Evolutionary conservation across 2,797 vertebrate species (phyloP), one percentile per base, ranked within the genome.

Genomic region (Benthosema pterotum): DNA sequence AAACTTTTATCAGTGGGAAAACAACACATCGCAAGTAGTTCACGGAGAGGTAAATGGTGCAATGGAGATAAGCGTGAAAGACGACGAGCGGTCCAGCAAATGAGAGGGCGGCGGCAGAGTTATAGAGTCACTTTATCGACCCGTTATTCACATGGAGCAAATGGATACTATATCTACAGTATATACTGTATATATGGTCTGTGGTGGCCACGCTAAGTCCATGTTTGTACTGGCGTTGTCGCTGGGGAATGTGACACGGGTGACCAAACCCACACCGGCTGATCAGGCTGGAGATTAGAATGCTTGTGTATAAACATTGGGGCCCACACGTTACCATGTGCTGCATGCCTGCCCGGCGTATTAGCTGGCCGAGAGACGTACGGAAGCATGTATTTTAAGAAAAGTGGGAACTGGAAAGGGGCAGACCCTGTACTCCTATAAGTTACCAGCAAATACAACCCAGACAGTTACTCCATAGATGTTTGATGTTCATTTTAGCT

Each of bases 261-360:
- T 84, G 79, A 89, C 78, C 78, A 82, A 87, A 79, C 83, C 83
- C 86, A 77, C 72, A 74, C 72, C 22, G 62, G 71, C 68, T 69
- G 83, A 88, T 89, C 80, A 63, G 74, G 53, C 79, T 75, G 60
- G 50, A 85, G 85, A 89, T 91, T 87, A 83, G 63, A 25, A 63
- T 57, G 63, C 75, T 87, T 86, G 79, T 82, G 65, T 86, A 81
- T 87, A 90, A 91, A 91, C 87, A 89, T 16, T 59, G 49, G 51
- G 60, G 75, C 80, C 76, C 75, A 78, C 81, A 83, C 79, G 71
- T 75, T 56, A 32, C 11, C 45, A 28, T 42, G n/a, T 42, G 13
- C 52, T 54, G 43, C 3, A 48, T 11, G 57, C 57, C 65, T 60
- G 63, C 43, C 22, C 5, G 22, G 3, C 22, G 22, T 25, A 25